These are phyloP conservation scores for Mythimna pallens DNA, from an alignment of 2,888 invertebrate species.

Conservation along the genomic window DNA sequence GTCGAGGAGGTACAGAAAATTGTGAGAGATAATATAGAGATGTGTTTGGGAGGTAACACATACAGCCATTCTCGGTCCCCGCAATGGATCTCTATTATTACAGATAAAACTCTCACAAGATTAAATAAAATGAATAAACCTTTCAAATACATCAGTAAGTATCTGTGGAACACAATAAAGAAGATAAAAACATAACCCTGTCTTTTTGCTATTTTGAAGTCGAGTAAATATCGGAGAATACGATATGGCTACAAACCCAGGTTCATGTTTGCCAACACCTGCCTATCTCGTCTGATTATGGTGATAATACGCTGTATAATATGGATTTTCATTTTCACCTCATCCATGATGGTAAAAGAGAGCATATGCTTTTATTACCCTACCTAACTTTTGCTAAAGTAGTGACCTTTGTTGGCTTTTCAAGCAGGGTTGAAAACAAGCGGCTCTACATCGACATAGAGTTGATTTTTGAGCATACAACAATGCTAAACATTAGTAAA, in stretches of 20 bases:
- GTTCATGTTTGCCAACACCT: too few species aligned
- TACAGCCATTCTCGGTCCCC: conserved; percentile 89
- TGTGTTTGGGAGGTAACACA: conserved; percentile 93
- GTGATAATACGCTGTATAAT: too few species aligned
- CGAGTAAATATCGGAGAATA: too few species aligned
- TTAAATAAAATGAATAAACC: conserved; percentile 94
- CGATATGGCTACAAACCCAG: too few species aligned
- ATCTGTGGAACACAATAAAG: not conserved
- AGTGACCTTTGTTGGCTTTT: too few species aligned
- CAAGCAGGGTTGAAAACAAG: too few species aligned
- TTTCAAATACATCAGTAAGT: conserved; percentile 93
- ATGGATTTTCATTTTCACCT: not conserved
- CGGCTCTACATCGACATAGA: not conserved
- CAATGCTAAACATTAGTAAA: not conserved
- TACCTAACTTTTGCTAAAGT: too few species aligned
- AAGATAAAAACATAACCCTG: not conserved
- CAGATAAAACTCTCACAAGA: conserved; percentile 93
- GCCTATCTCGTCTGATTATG: too few species aligned
- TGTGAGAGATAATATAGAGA: conserved; percentile 94
- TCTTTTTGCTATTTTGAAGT: too few species aligned
- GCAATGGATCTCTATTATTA: conserved; percentile 94
- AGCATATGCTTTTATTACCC: not conserved
- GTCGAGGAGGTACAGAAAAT: conserved; percentile 94
- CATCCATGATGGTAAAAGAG: too few species aligned
- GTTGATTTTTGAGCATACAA: not conserved